Conservation (phyloP, 2,797 vertebrate species). For the Tokudaia muenninki region DNA sequence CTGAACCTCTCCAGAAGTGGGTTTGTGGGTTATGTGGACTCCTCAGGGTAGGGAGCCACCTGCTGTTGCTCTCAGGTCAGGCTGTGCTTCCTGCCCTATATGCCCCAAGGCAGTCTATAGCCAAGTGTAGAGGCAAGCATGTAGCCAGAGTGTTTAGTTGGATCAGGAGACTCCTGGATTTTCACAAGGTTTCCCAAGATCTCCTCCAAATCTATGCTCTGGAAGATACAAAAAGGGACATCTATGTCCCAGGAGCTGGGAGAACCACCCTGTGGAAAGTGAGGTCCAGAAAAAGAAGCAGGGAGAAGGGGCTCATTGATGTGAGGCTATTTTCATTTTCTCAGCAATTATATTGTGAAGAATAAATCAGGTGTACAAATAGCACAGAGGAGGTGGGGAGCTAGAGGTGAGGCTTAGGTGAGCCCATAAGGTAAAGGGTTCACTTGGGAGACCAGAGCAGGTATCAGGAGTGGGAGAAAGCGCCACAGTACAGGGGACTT, state of each 20-base stretch:
- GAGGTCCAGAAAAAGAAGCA: not conserved
- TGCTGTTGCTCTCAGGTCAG: not conserved
- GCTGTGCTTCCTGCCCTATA: not conserved
- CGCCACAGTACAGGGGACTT: no score
- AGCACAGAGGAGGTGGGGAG: no score
- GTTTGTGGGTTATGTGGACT: not conserved
- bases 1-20: not conserved
- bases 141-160: not conserved
- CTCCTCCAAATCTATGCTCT: not conserved
- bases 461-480: not conserved
- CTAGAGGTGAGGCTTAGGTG: not conserved
- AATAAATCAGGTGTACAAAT: not conserved
- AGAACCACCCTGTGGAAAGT: not conserved
- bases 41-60: not conserved
- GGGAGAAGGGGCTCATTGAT: not conserved
- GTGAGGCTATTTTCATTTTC: not conserved
- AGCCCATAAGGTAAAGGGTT: not conserved
- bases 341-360: not conserved
- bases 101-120: not conserved
- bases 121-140: not conserved
- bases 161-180: not conserved
- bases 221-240: rapidly evolving
- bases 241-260: not conserved
- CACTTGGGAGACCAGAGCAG: not conserved
- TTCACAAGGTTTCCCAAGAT: not conserved